Conservation (phyloP, 1,140 invertebrate genomes). For the Diachasmimorpha longicaudata region DNA sequence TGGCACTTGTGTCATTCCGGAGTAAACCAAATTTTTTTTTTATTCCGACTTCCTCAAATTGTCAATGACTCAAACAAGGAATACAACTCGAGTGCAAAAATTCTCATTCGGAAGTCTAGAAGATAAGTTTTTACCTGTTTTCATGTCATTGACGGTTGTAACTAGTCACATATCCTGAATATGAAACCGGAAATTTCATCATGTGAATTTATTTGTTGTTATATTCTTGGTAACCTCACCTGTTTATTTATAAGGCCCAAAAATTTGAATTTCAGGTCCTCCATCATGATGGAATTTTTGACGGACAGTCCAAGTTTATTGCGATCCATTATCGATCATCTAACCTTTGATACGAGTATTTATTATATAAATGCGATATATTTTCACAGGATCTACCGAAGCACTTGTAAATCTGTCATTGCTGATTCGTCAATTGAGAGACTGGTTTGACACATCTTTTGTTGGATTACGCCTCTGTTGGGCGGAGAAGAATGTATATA, state of each 20-base stretch:
- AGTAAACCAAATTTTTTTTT: too few relatives aligned
- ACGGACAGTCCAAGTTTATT: slow-evolving; percentile 40
- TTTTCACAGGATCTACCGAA: background rate
- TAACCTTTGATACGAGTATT: background rate
- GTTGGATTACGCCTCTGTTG: background rate
- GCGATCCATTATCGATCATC: slow-evolving; percentile 34
- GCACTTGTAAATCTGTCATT: background rate
- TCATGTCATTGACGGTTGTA: too few relatives aligned
- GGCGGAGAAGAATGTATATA: background rate
- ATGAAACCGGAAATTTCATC: background rate
- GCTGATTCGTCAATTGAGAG: background rate
- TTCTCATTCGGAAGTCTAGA: too few relatives aligned
- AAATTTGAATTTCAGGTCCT: slow-evolving; percentile 56
- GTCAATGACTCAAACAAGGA: too few relatives aligned
- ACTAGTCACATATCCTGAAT: background rate
- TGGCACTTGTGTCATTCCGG: too few relatives aligned
- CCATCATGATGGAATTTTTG: slow-evolving; percentile 50
- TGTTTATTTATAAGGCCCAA: slow-evolving; percentile 54
- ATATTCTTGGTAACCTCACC: slow-evolving; percentile 29
- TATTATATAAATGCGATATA: background rate
- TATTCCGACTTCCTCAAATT: too few relatives aligned
- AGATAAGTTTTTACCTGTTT: too few relatives aligned
- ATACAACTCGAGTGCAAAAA: too few relatives aligned
- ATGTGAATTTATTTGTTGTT: background rate
- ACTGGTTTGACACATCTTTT: background rate